Evolutionary conservation across 2,797 vertebrate genomes (phyloP), one percentile per base, ranked within the genome.

Genomic region (Scarus forsteni): DNA sequence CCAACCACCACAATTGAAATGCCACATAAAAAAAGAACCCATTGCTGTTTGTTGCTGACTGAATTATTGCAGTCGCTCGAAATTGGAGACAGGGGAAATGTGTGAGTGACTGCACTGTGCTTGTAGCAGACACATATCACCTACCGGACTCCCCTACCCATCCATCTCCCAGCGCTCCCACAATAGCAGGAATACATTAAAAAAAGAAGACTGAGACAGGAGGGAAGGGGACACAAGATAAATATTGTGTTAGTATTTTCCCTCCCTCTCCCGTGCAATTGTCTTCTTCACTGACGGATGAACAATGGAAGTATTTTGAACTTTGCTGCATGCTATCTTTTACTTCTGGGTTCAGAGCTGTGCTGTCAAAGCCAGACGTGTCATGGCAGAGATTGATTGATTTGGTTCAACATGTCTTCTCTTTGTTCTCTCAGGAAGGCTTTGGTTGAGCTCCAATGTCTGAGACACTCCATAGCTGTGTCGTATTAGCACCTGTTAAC

Each of bases 251-350:
- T 89, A 81, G 88, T 80, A 78, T 84, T 86, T 83, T 77, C 75
- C 70, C 83, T 75, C 85, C 80, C 76, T 73, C 74, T 84, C 81
- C 46, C 46, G 70, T 80, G 85, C 80, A 79, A 89, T 92, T 92
- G 92, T 93, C 88, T 91, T 69, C 79, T 80, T 61, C 66, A 42
- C 68, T 93, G 92, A 94, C 92, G 91, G 88, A 90, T 92, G 92
- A 93, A 94, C 92, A 94, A 93, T 93, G 81, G 63, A 85, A 89
- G 85, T 83, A 91, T 93, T 93, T 90, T 93, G 90, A 94, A 94
- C 92, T 93, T 89, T 90, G 79, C 83, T 80, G 90, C 68, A 9
- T 79, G 86, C 86, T 86, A 87, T 93, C 87, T 93, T 88, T 91
- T 86, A 86, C 85, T 87, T 77, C 68, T 76, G 75, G 83, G 83